These are phyloP conservation scores for Paraescarpia echinospica DNA, from an alignment of 1,140 invertebrate genomes.

Conservation along the genomic window DNA sequence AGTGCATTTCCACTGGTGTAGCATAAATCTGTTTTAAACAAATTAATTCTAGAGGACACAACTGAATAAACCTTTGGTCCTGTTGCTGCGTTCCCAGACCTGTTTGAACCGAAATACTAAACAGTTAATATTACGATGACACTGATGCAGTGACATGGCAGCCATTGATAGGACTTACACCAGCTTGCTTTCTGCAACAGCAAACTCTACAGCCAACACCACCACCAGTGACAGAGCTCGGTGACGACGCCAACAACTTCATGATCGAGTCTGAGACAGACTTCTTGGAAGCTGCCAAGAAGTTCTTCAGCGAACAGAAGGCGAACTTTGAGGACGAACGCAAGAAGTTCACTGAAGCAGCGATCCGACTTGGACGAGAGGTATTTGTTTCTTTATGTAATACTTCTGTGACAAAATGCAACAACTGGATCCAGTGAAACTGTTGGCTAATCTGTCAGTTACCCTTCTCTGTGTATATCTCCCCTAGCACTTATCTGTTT, in stretches of 20 bases:
- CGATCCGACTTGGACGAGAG: constrained; percentile 42
- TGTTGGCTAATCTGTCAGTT: neutral
- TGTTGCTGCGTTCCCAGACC: too few relatives aligned
- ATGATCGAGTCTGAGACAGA: constrained; percentile 45
- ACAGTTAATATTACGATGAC: too few relatives aligned
- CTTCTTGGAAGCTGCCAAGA: constrained; percentile 42
- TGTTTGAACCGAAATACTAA: too few relatives aligned
- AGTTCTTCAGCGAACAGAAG: constrained; percentile 47
- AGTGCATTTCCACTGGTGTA: too few relatives aligned
- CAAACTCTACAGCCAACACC: neutral
- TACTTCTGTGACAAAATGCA: neutral
- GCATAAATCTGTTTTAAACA: too few relatives aligned
- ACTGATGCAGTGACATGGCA: too few relatives aligned
- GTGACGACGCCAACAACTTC: neutral
- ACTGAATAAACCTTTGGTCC: too few relatives aligned
- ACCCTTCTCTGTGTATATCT: neutral
- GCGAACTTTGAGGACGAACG: constrained; percentile 50
- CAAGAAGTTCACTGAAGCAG: constrained; percentile 44
- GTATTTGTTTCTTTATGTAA: constrained; percentile 28
- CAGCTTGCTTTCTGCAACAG: neutral
- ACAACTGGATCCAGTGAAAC: neutral
- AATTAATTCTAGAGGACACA: too few relatives aligned
- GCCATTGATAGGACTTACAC: too few relatives aligned
- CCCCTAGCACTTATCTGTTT: neutral
- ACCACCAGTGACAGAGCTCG: neutral